Conservation (phyloP, 1,140 invertebrate genomes). For the Drosophila persimilis region DNA sequence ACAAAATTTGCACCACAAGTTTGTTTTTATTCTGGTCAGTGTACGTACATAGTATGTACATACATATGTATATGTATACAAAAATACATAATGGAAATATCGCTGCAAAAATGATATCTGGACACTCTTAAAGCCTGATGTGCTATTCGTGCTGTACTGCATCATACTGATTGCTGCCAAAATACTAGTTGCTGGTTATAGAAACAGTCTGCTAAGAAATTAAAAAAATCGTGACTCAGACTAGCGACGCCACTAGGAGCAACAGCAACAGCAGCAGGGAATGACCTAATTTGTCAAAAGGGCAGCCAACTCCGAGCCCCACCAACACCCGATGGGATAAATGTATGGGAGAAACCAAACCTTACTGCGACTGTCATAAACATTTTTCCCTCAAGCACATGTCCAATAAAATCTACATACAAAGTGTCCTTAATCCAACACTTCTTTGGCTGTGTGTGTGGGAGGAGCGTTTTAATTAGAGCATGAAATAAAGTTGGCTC, state of each 20-base stretch:
- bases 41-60: too few species aligned
- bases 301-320: conserved; percentile 2
- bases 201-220: too few species aligned
- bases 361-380: conserved; percentile 34
- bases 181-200: too few species aligned
- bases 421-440: conserved; percentile 36
- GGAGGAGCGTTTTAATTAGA: conserved; percentile 49
- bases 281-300: conserved; percentile 67
- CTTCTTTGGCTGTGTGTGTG: conserved; percentile 23
- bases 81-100: too few species aligned
- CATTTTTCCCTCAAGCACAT: conserved; percentile 45
- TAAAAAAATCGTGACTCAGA: conserved; percentile 25
- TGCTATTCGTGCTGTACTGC: too few species aligned
- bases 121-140: too few species aligned
- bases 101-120: too few species aligned
- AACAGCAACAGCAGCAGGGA: conserved; percentile 32
- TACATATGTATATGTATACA: too few species aligned
- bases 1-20: too few species aligned
- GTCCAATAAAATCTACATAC: conserved; percentile 63
- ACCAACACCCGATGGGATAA: conserved; percentile 4
- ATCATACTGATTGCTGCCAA: too few species aligned
- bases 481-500: conserved; percentile 9
- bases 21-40: too few species aligned
- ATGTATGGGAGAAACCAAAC: conserved; percentile 7
- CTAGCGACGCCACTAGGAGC: conserved; percentile 21